Base-by-base conservation (phyloP, 2,888 invertebrate species). In the Tetropium fuscum region DNA sequence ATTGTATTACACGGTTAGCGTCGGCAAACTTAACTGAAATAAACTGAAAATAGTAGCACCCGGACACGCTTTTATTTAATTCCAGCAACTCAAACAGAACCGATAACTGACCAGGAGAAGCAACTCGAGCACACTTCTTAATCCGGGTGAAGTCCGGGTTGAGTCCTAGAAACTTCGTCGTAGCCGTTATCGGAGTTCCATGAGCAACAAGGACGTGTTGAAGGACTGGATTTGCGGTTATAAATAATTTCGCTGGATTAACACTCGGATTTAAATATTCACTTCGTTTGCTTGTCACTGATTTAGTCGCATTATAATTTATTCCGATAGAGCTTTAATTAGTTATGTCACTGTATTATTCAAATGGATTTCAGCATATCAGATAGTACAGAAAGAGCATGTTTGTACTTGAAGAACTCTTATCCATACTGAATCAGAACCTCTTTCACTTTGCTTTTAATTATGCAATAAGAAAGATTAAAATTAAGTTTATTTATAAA, bases 21-120 rank as follows among this genome's bases (percentile, higher is more conserved):
- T 15, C 16, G 8, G n/a, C 44, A 16, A 44, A 27, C 6, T 15
- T 27, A 25, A 36, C 22, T 20, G 34, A 25, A 32, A 34, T 36
- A 19, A 32, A 22, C 16, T 25, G 45, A 34, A 32, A 58, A 45
- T 18, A 43, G 22, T 18, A 10, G 22, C 34, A 16, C 41, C 30
- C 36, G 51, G 47, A 27, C 51, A 53, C 48, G 51, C 30, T 48
- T 54, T 7, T 51, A 36, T 53, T 53, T 40, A 41, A 40, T 53
- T 44, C 32, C 32, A 13, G 32, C 38, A 58, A 53, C 48, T 58
- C 38, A 53, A 53, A 58, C 47, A 40, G 44, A 54, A 54, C 20
- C 45, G 34, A 44, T 40, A 45, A 49, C 53, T 53, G 58, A 44
- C 44, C 51, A 38, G 44, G 43, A 57, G 44, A 51, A 57, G 34